These are phyloP conservation scores for Ctenomys sociabilis DNA, from an alignment of 2,113 vertebrate species.

Conservation along the genomic window DNA sequence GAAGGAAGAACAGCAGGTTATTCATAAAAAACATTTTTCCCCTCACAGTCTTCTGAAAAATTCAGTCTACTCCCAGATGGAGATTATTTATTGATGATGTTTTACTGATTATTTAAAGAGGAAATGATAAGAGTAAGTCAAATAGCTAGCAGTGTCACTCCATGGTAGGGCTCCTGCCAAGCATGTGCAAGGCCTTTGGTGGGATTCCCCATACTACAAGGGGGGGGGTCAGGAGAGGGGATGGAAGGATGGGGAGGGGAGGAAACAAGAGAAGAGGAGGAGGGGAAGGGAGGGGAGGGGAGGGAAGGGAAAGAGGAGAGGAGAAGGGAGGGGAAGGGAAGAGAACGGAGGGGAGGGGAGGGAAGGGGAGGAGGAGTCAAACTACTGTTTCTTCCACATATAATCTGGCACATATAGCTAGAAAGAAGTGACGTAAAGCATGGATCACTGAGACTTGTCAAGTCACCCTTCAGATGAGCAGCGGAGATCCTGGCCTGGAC, in stretches of 20 bases:
- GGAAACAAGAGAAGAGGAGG: too few species aligned
- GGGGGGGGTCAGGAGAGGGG: neutral
- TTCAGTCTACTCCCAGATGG: slow-evolving; percentile 46
- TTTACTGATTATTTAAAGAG: neutral
- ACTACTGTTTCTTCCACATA: neutral
- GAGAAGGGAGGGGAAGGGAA: too few species aligned
- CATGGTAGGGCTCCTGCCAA: neutral
- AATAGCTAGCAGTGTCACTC: too few species aligned
- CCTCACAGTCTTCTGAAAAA: slow-evolving; percentile 4
- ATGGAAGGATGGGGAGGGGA: too few species aligned
- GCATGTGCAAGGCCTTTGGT: neutral
- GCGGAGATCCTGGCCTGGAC: neutral
- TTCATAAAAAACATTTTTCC: neutral
- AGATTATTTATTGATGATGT: neutral
- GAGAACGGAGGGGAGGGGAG: too few species aligned
- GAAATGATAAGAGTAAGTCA: slow-evolving; percentile 22
- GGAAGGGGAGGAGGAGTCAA: neutral
- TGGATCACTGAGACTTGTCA: neutral
- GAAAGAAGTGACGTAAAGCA: neutral
- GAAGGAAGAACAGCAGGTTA: slow-evolving; percentile 46
- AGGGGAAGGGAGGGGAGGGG: too few species aligned
- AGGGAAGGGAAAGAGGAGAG: too few species aligned
- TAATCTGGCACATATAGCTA: neutral
- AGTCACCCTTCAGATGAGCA: neutral
- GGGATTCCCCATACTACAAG: neutral